These are phyloP conservation scores for Serranus cabrilla DNA, from an alignment of 2,797 vertebrate species.

Conservation along the genomic window DNA sequence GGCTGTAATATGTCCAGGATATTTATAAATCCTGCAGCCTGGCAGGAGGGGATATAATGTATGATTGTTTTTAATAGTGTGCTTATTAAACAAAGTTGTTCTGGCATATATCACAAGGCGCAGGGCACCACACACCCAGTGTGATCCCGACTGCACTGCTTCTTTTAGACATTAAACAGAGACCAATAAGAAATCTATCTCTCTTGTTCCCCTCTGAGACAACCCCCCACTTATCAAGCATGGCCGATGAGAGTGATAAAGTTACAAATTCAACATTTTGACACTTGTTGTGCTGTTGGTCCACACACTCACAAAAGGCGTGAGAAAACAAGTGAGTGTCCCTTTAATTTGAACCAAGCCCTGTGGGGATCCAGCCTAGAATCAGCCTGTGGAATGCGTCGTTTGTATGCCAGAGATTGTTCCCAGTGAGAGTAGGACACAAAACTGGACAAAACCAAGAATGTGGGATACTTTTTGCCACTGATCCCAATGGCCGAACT, in stretches of 20 bases:
- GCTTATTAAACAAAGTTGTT: constrained; percentile 80
- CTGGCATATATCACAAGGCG: constrained; percentile 69
- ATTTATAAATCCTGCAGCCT: constrained; percentile 51
- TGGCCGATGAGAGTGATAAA: neutral
- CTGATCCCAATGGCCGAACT: constrained; percentile 25
- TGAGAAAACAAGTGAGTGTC: constrained; percentile 78
- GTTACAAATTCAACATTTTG: constrained; percentile 13
- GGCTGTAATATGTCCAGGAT: constrained; percentile 71
- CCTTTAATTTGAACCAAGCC: constrained; percentile 84
- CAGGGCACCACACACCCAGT: constrained; percentile 35
- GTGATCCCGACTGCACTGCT: constrained; percentile 20
- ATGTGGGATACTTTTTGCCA: constrained; percentile 47
- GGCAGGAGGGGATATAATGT: constrained; percentile 48
- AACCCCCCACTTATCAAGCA: constrained; percentile 22
- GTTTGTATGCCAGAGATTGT: constrained; percentile 81
- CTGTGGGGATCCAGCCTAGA: constrained; percentile 72
- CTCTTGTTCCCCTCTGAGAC: neutral
- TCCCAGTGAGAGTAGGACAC: constrained; percentile 75
- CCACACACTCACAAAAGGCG: constrained; percentile 6
- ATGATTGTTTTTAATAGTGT: constrained; percentile 69
- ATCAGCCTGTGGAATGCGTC: constrained; percentile 84
- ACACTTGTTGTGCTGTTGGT: constrained; percentile 10
- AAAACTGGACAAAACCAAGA: constrained; percentile 64
- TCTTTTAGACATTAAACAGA: constrained; percentile 58
- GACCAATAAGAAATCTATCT: constrained; percentile 30